Base-by-base conservation (phyloP, 2,113 vertebrate species). In the Henicopernis longicauda region DNA sequence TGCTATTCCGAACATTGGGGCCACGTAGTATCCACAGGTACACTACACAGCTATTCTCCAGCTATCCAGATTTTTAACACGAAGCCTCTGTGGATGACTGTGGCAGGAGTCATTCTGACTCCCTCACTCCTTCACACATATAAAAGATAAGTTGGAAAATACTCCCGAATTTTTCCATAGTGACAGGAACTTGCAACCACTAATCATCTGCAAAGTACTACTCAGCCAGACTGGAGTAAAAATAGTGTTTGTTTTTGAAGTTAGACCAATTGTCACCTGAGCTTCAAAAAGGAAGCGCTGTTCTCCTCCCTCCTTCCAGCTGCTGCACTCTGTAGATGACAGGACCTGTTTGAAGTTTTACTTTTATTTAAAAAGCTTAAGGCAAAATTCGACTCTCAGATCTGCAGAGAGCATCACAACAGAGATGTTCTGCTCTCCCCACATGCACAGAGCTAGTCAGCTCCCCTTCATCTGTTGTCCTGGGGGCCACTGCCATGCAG, bases 301-400 rank as follows among this genome's bases (percentile, higher is more conserved):
- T 16, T 83, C 38, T 40, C 50, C 49, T 81, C 67, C 44, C 31
- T 70, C 72, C 62, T 52, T 81, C 73, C 71, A 78, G 70, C 70
- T 69, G 57, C 87, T 1, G 5, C 15, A 22, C 2, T 21, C 72
- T 42, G 44, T 14, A 74, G 36, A 87, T 36, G 57, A 90, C 2
- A 5, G 52, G 38, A 70, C 7, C 7, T 25, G 15, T 88, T 82
- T 96, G 81, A 95, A 96, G 78, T 72, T 86, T 58, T 29, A 36
- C 67, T 93, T 92, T 65, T 31, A 79, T 66, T 90, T 84, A 13
- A 91, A 92, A 94, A 62, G 67, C 88, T 94, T n/a, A 36, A 91
- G 83, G 92, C 78, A 91, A 91, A 90, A 89, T 72, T 87, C 59
- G 59, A 8, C 74, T 85, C 27, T 93, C 65, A 88, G 52, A 91